phyloP scores from a whole-genome alignment of 2,797 vertebrate species.

The Dryobates pubescens region DNA sequence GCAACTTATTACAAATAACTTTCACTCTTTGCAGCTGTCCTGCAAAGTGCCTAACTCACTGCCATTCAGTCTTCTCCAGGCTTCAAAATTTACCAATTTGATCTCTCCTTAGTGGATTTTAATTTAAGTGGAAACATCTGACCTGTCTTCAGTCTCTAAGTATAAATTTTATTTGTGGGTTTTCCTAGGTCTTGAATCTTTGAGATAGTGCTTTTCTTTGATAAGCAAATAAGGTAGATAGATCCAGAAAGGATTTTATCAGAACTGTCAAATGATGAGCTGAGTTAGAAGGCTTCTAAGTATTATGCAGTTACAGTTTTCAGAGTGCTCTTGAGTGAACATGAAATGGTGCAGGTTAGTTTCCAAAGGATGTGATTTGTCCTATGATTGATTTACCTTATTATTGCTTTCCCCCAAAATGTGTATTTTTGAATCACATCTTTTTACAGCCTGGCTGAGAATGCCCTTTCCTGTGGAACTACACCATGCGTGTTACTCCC shows the following conservation, averaged over 20 bases:
- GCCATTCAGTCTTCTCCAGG: not conserved
- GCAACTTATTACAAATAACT: not conserved
- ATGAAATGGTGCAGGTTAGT: not conserved
- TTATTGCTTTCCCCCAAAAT: not conserved
- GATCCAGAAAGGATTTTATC: not conserved
- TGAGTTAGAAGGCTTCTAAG: not conserved
- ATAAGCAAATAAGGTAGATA: not conserved
- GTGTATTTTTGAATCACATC: not conserved
- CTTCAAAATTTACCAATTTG: not conserved
- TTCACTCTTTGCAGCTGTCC: not conserved
- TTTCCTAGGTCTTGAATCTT: not conserved
- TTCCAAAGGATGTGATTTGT: not conserved
- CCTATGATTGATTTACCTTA: not conserved
- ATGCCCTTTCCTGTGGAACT: not conserved
- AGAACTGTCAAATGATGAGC: not conserved
- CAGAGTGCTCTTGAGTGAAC: not conserved
- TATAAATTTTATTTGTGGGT: not conserved
- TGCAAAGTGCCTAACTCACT: not conserved
- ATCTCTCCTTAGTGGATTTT: not conserved
- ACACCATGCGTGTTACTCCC: not conserved
- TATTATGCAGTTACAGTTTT: not conserved
- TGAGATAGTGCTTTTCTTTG: not conserved
- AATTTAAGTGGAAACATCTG: not conserved
- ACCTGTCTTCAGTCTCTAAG: not conserved
- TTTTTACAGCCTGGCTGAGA: not conserved